A percentile compares a stretch with the other conserved stretches of the same genome.
Conservation (phyloP, 2,888 invertebrate genomes). For the Idaea biselata region DNA sequence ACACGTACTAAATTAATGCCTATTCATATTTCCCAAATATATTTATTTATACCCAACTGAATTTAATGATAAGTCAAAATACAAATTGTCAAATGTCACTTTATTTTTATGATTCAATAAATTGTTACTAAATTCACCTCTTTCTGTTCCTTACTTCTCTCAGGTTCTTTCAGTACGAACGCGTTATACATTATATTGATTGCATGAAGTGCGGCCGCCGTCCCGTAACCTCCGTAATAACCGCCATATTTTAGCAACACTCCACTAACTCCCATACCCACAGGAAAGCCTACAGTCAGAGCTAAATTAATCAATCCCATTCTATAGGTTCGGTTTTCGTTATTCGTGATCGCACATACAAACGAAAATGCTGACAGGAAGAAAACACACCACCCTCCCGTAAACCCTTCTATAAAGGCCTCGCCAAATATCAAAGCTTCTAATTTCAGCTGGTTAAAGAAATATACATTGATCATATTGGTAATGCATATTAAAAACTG, state of each 20-base stretch:
- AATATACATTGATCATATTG: slow-evolving; percentile 87
- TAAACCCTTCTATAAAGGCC: slow-evolving; percentile 86
- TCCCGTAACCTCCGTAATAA: slow-evolving; percentile 88
- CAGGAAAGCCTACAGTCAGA: slow-evolving; percentile 90
- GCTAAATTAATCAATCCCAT: slow-evolving; percentile 92
- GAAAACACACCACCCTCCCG: slow-evolving; percentile 91
- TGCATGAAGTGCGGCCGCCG: slow-evolving; percentile 83
- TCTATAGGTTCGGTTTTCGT: slow-evolving; percentile 88
- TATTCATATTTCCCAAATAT: too few species aligned
- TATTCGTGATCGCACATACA: slow-evolving; percentile 89
- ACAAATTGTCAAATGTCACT: not conserved
- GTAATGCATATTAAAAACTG: slow-evolving; percentile 86
- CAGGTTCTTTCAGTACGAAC: slow-evolving; percentile 83
- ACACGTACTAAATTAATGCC: too few species aligned
- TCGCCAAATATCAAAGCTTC: slow-evolving; percentile 87
- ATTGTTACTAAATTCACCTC: slow-evolving; percentile 41
- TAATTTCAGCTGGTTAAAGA: slow-evolving; percentile 86
- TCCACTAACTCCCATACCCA: slow-evolving; percentile 93
- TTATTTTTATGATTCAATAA: not conserved
- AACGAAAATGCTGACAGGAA: slow-evolving; percentile 91
- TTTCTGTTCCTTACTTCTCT: slow-evolving; percentile 51
- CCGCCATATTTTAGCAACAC: slow-evolving; percentile 84
- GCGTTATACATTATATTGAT: slow-evolving; percentile 85
- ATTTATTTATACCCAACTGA: not conserved
- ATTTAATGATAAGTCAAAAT: not conserved